These are phyloP conservation scores for Amphiprion clarkii DNA, from an alignment of 2,797 vertebrate species.

Conservation along the genomic window DNA sequence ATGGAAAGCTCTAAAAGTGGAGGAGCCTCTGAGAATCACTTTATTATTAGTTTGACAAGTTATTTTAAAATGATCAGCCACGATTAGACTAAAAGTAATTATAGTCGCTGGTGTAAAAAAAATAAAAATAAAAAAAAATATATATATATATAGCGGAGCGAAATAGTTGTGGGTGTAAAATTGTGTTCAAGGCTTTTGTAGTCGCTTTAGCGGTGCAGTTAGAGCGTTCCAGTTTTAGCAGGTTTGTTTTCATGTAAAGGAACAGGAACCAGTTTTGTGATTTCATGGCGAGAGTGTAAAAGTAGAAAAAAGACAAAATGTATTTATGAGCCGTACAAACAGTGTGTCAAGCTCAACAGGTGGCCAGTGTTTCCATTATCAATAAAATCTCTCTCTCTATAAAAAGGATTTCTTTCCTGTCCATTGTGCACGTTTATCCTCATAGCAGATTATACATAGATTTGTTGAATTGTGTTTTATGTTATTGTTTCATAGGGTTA, in stretches of 20 bases:
- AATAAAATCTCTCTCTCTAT: too few species aligned
- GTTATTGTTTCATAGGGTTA: too few species aligned
- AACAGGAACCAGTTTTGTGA: slow-evolving; percentile 24
- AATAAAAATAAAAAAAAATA: not conserved
- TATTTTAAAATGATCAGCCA: slow-evolving; percentile 27
- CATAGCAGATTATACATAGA: too few species aligned
- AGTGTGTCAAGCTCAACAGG: not conserved
- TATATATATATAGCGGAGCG: not conserved
- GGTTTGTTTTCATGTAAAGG: slow-evolving; percentile 1
- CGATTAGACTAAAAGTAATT: slow-evolving; percentile 33
- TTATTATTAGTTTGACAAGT: slow-evolving; percentile 29
- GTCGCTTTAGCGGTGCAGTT: not conserved
- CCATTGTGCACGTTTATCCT: too few species aligned
- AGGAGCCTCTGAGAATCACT: slow-evolving; percentile 24
- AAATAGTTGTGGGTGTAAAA: slow-evolving; percentile 58
- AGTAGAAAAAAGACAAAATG: not conserved
- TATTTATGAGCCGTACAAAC: not conserved
- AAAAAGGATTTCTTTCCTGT: too few species aligned
- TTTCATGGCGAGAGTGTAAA: slow-evolving; percentile 1
- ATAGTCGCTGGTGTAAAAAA: slow-evolving; percentile 26
- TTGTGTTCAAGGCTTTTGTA: slow-evolving; percentile 30
- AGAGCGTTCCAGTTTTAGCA: slow-evolving; percentile 21
- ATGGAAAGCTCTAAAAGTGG: slow-evolving; percentile 7
- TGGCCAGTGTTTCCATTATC: too few species aligned
- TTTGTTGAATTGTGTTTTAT: too few species aligned